These are phyloP conservation scores for Aplochiton taeniatus DNA, from an alignment of 2,797 vertebrate genomes.

Conservation along the genomic window DNA sequence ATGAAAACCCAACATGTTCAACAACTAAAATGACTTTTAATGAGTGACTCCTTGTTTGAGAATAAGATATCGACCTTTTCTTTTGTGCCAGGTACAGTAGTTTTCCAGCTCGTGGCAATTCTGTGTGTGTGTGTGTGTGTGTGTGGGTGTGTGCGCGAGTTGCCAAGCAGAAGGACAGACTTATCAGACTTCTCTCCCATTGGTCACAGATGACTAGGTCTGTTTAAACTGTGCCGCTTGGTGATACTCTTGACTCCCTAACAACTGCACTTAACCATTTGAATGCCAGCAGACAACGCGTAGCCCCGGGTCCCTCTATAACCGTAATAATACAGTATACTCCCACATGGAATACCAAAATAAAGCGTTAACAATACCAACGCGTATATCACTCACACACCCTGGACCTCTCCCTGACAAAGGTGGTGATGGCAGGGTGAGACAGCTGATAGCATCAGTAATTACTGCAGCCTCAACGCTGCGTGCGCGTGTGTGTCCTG, in stretches of 20 bases:
- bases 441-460: conserved; percentile 43
- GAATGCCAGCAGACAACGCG: not conserved
- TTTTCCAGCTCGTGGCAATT: not conserved
- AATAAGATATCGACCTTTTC: too few relatives aligned
- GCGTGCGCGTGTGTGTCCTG: conserved; percentile 8
- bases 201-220: conserved; percentile 38
- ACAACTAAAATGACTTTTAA: too few relatives aligned
- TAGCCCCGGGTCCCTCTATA: too few relatives aligned
- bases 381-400: not conserved
- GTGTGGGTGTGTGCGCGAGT: conserved; percentile 1
- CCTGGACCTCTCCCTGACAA: not conserved
- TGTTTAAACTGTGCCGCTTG: conserved; percentile 39
- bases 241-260: conserved; percentile 11
- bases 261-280: conserved; percentile 2
- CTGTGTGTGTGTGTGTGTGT: not conserved
- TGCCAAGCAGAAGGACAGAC: not conserved
- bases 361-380: not conserved
- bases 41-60: too few relatives aligned
- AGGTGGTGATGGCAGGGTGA: conserved; percentile 4
- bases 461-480: conserved; percentile 45
- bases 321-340: too few relatives aligned
- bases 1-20: too few relatives aligned
- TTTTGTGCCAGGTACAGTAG: not conserved
- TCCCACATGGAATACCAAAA: too few relatives aligned
- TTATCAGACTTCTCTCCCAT: conserved; percentile 1